A percentile compares a stretch with the other conserved stretches of the same genome.
These are phyloP conservation scores for Schrankia costaestrigalis DNA, from an alignment of 2,888 invertebrate genomes.

Conservation along the genomic window DNA sequence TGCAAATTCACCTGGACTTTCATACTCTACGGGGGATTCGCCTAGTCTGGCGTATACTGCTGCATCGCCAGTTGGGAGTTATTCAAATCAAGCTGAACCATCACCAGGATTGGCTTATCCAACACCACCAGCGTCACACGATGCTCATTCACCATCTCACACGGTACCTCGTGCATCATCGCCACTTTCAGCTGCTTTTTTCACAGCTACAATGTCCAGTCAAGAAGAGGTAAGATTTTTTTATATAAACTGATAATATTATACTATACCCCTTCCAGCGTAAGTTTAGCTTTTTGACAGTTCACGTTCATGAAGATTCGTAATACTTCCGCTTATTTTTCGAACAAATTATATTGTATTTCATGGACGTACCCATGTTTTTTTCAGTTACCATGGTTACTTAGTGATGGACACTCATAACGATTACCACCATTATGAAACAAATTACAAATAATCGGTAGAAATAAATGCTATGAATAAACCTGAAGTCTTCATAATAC, in stretches of 20 bases:
- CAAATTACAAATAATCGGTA: no score
- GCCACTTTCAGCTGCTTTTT: conserved; percentile 90
- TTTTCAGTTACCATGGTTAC: no score
- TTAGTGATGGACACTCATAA: no score
- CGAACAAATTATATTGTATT: no score
- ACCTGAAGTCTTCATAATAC: no score
- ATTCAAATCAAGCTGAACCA: conserved; percentile 65
- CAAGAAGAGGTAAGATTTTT: conserved; percentile 83
- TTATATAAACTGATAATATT: conserved; percentile 3
- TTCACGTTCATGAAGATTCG: no score
- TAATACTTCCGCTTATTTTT: no score
- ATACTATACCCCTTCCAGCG: conserved; percentile 2
- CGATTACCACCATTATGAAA: no score
- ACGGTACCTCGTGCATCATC: conserved; percentile 87
- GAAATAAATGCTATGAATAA: no score
- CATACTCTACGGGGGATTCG: conserved; percentile 86
- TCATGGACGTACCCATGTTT: no score
- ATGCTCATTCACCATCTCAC: conserved; percentile 85
- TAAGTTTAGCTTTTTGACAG: conserved; percentile 18
- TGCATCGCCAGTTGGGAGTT: conserved; percentile 64
- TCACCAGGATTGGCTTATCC: conserved; percentile 91
- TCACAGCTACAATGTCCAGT: conserved; percentile 91
- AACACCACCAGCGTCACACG: conserved; percentile 93
- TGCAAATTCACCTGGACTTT: conserved; percentile 82
- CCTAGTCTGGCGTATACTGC: conserved; percentile 66